phyloP scores from a whole-genome alignment of 2,113 vertebrate species.

The Callipepla squamata region DNA sequence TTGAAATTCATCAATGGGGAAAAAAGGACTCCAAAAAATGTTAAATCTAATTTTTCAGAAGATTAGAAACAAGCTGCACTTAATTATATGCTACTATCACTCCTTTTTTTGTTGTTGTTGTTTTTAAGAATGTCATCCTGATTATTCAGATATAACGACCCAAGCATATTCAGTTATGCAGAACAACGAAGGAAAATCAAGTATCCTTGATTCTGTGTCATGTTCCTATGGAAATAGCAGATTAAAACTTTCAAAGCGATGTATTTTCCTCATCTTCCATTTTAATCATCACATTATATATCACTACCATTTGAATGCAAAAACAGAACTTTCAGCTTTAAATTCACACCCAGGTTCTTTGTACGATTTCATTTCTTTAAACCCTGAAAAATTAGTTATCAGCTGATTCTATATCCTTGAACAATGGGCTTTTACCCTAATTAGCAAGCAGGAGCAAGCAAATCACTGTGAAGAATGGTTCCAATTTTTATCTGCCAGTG shows the following conservation, averaged over 20 bases:
- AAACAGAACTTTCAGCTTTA: slow-evolving; percentile 20
- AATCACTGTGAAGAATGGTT: background rate
- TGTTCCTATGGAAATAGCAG: slow-evolving; percentile 32
- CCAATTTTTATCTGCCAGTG: background rate
- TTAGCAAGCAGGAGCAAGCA: background rate
- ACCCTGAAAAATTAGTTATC: background rate
- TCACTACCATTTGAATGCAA: background rate
- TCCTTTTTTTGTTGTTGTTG: background rate
- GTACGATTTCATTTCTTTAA: slow-evolving; percentile 7
- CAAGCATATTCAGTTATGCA: slow-evolving; percentile 51
- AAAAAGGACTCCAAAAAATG: slow-evolving; percentile 17
- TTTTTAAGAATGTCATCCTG: slow-evolving; percentile 33
- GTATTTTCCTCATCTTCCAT: slow-evolving; percentile 27
- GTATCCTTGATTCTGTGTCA: slow-evolving; percentile 37
- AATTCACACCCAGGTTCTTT: background rate
- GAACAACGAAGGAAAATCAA: slow-evolving; percentile 52
- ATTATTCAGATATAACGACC: slow-evolving; percentile 40
- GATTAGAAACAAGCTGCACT: background rate
- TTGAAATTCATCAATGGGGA: background rate
- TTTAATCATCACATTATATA: slow-evolving; percentile 42
- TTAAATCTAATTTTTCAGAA: slow-evolving; percentile 61
- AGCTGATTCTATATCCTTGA: background rate
- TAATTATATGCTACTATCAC: background rate
- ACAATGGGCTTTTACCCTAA: background rate
- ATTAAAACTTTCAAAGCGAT: slow-evolving; percentile 17